Percentiles rank a stretch among this genome's conserved stretches.
These are phyloP conservation scores for Aleiodes sp. DNA, from an alignment of 1,140 invertebrate genomes.

Conservation along the genomic window DNA sequence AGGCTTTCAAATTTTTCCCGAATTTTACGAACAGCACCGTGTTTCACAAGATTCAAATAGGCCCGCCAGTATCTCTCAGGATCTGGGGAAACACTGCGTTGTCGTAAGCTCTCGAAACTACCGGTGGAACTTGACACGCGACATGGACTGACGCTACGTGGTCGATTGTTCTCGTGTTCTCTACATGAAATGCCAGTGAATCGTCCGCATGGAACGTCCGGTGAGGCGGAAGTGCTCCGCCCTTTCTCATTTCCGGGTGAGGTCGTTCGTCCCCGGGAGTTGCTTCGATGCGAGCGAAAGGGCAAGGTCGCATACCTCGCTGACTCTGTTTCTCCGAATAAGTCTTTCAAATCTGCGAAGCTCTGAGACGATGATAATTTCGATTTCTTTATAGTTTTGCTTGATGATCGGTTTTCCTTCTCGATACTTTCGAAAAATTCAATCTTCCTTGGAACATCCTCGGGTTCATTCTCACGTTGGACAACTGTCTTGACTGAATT, in stretches of 20 bases:
- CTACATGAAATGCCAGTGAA: conserved; percentile 41
- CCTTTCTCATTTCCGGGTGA: conserved; percentile 48
- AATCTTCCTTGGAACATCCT: conserved; percentile 77
- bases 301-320: conserved; percentile 45
- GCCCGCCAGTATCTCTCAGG: conserved; percentile 75
- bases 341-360: conserved; percentile 78
- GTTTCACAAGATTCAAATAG: conserved; percentile 74
- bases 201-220: conserved; percentile 48
- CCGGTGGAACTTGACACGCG: conserved; percentile 62
- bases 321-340: conserved; percentile 76
- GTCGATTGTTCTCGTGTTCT: conserved; percentile 54
- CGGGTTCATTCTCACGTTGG: conserved; percentile 57
- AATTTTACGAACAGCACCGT: conserved; percentile 79
- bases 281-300: conserved; percentile 11
- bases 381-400: conserved; percentile 43
- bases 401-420: conserved; percentile 50
- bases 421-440: conserved; percentile 80
- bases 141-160: conserved; percentile 61
- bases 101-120: conserved; percentile 73
- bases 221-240: conserved; percentile 50
- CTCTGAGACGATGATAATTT: conserved; percentile 72
- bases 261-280: conserved; percentile 46
- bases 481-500: conserved; percentile 75
- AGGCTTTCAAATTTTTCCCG: conserved; percentile 78
- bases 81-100: conserved; percentile 75